phyloP scores from a whole-genome alignment of 2,888 invertebrate species.

The Neoscelio sp. region DNA sequence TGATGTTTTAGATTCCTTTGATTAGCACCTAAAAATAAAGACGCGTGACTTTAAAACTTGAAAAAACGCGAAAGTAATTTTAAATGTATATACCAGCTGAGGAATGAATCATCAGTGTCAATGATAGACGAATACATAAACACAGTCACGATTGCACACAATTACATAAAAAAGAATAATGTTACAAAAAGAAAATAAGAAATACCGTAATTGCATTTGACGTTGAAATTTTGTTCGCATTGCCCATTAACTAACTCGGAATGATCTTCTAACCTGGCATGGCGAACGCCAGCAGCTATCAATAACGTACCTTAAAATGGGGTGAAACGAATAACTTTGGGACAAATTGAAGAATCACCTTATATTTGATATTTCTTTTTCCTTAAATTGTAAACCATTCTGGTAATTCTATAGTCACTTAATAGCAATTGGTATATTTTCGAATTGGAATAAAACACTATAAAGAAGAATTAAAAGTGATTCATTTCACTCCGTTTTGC shows the following conservation, averaged over 20 bases:
- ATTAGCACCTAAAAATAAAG: not conserved
- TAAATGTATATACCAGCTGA: not conserved
- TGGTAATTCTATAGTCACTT: no score
- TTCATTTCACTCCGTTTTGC: no score
- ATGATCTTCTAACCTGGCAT: slow-evolving; percentile 79
- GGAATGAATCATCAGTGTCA: not conserved
- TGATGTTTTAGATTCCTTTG: slow-evolving; percentile 3
- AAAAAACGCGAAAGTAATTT: no score
- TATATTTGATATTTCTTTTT: no score
- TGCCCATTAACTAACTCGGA: slow-evolving; percentile 77
- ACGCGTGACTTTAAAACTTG: not conserved
- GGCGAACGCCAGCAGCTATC: slow-evolving; percentile 73
- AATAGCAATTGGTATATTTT: no score
- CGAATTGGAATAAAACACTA: no score
- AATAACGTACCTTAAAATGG: slow-evolving; percentile 77
- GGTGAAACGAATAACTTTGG: no score
- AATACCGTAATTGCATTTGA: slow-evolving; percentile 44
- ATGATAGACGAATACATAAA: not conserved
- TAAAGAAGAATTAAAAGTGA: no score
- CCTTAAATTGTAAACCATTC: no score
- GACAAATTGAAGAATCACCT: no score
- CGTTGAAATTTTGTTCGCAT: slow-evolving; percentile 59
- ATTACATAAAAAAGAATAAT: not conserved
- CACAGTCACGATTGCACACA: not conserved
- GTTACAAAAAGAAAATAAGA: slow-evolving; percentile 29